Conservation (phyloP, 2,888 invertebrate genomes). For the Amblyjoppa fuscipennis region DNA sequence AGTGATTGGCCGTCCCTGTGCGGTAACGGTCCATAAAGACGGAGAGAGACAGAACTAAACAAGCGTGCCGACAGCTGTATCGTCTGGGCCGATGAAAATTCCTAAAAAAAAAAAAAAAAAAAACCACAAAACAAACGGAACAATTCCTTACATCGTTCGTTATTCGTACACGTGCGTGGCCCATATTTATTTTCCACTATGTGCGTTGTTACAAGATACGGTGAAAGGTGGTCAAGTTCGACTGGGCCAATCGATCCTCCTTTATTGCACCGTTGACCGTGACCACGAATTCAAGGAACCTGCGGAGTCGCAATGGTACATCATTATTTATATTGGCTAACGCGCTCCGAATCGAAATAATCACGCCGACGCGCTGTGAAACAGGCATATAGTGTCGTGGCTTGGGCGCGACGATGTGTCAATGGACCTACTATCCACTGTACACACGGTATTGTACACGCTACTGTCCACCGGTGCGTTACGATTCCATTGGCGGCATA, state of each 20-base stretch:
- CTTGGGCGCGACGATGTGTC: constrained; percentile 62
- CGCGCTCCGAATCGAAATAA: constrained; percentile 46
- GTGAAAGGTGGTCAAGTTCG: constrained; percentile 40
- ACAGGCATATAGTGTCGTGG: constrained; percentile 51
- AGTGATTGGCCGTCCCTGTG: constrained; percentile 61
- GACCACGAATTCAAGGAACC: constrained; percentile 63
- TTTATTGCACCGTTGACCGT: constrained; percentile 58
- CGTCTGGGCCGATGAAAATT: background rate
- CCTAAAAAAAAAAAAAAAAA: background rate
- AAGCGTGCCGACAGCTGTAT: constrained; percentile 8
- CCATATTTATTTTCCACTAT: background rate
- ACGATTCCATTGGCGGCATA: constrained; percentile 66
- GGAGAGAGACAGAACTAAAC: background rate
- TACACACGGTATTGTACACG: constrained; percentile 16
- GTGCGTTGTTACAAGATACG: constrained; percentile 18
- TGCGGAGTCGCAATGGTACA: constrained; percentile 8
- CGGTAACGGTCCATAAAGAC: constrained; percentile 10
- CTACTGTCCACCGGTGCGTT: constrained; percentile 71
- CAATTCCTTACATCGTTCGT: background rate
- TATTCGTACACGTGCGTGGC: background rate
- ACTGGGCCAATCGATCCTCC: constrained; percentile 23
- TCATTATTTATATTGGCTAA: constrained; percentile 33
- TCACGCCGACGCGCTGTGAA: constrained; percentile 20
- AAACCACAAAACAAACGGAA: background rate
- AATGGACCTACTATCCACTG: constrained; percentile 47